Evolutionary conservation across 1,140 invertebrate genomes (phyloP), one percentile per base, ranked within the genome.

Genomic region (Polyergus mexicanus): DNA sequence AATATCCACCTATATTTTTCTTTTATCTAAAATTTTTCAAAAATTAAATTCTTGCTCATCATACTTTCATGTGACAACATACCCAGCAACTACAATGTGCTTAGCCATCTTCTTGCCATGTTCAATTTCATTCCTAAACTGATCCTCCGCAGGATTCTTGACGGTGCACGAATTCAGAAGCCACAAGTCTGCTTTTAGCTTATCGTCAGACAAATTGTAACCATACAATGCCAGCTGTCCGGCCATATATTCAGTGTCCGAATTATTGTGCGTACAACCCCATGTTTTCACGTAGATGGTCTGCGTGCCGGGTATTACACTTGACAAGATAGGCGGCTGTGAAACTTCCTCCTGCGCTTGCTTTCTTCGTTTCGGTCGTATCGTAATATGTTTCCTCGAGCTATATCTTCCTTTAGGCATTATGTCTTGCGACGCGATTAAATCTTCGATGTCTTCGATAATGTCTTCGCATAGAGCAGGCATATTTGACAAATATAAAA

Each of bases 201-300:
- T 98, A 74, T 98, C 96, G 76, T 98, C 97, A 91, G 97, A 98
- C 22, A 99, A 95, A 84, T 96, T 96, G 94, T 99, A 99, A 0
- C 99, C 99, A 94, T 98, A 98, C 0, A 97, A 96, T 25, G 98
- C 97, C 63, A 99, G 94, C 86, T 99, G 97, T 0, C 99, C 99
- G 54, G 98, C 98, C 99, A 99, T 99, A 92, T 99, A 99, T 96
- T 99, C 98, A 13, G 98, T 98, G 93, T 99, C 99, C 0, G 98
- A 99, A 92, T 96, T 99, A 93, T 99, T 99, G 94, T 99, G 99
- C 5, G 98, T 97, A 94, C 99, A 99, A 16, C 99, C 99, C 99
- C 99, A 99, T 68, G 99, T 99, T 95, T 99, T 99, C 0, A 99
- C 96, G 94, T 97, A 99, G 66, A 99, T 97, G 85, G 96, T 98